These are phyloP conservation scores for Lutjanus campechanus DNA, from an alignment of 2,797 vertebrate genomes.

Conservation along the genomic window DNA sequence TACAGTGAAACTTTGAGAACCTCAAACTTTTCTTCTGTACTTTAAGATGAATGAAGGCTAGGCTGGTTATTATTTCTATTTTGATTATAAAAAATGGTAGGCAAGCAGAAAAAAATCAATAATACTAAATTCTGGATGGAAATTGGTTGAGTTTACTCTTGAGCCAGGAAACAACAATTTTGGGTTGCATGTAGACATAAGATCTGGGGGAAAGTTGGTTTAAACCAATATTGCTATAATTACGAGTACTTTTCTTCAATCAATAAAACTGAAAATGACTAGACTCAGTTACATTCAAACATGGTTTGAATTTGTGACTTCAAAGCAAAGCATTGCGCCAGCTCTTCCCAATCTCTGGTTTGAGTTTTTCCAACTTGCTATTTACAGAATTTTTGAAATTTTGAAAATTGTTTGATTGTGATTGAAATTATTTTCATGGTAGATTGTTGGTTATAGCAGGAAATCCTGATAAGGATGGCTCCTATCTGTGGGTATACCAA, in stretches of 20 bases:
- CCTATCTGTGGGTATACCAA: not conserved
- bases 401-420: not conserved
- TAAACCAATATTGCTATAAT: not conserved
- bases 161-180: not conserved
- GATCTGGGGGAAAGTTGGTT: not conserved
- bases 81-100: not conserved
- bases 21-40: not conserved
- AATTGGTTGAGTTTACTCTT: not conserved
- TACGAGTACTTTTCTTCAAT: no score
- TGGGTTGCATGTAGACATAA: not conserved
- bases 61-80: not conserved
- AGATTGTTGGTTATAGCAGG: not conserved
- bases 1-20: not conserved
- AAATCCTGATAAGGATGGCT: slow-evolving; percentile 8
- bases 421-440: not conserved
- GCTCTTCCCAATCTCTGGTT: not conserved
- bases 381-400: not conserved
- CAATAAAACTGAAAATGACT: not conserved
- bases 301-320: not conserved
- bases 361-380: not conserved
- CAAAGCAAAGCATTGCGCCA: not conserved
- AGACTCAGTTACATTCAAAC: not conserved
- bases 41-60: not conserved
- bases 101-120: not conserved
- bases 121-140: not conserved